Evolutionary conservation across 2,797 vertebrate genomes (phyloP).

Genomic region (Acanthopagrus latus): DNA sequence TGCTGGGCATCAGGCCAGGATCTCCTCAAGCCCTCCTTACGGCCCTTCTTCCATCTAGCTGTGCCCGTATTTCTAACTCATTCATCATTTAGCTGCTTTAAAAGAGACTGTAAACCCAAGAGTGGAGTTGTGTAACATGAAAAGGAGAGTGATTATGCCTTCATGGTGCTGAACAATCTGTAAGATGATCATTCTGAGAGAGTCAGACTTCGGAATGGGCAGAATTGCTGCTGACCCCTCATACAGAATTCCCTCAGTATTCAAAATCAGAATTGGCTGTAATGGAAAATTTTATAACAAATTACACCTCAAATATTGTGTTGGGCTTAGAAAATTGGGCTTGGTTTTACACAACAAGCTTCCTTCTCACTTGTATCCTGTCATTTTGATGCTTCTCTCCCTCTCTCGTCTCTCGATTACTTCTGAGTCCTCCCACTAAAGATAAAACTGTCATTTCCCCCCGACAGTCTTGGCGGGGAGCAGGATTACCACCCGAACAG

Average conservation of each 20-base stretch:
- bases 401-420: background rate
- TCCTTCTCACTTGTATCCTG: background rate
- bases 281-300: background rate
- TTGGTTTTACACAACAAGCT: background rate
- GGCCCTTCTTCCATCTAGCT: conserved; percentile 28
- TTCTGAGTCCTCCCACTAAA: conserved; percentile 1
- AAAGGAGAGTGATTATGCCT: background rate
- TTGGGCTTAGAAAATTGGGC: background rate
- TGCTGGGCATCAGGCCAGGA: conserved; percentile 57
- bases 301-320: background rate
- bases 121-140: conserved; percentile 21
- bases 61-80: conserved; percentile 15
- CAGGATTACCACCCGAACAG: conserved; percentile 43
- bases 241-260: background rate
- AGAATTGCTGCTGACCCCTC: background rate
- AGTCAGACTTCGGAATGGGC: background rate
- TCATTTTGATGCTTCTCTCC: background rate
- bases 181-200: background rate
- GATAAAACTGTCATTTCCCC: conserved; percentile 45
- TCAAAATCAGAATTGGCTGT: background rate
- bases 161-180: conserved; percentile 12
- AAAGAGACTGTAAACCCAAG: conserved; percentile 3
- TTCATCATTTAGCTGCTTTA: conserved; percentile 41
- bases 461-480: conserved; percentile 26
- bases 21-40: conserved; percentile 45